Conservation (phyloP, 1,140 invertebrate species). For the Listronotus bonariensis region DNA sequence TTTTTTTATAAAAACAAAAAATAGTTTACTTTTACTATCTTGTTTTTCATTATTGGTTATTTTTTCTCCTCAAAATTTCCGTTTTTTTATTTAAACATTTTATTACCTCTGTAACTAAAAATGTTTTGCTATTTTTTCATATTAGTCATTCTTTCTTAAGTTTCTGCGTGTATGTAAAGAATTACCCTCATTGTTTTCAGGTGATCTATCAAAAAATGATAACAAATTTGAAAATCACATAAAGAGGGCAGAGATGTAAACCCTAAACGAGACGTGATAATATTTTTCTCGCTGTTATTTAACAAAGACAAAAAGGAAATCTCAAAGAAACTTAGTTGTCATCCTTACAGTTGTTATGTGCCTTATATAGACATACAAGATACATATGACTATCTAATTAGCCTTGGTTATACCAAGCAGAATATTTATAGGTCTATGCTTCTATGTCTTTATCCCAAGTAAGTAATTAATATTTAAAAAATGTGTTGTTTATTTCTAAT, state of each 20-base stretch:
- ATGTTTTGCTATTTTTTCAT: too few species aligned
- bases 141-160: too few species aligned
- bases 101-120: too few species aligned
- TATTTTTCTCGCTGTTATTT: constrained; percentile 46
- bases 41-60: too few species aligned
- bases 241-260: constrained; percentile 53
- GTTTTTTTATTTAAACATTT: too few species aligned
- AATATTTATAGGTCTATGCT: constrained; percentile 62
- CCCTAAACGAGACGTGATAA: constrained; percentile 44
- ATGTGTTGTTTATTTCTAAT: too few species aligned
- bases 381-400: constrained; percentile 58
- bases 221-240: constrained; percentile 53
- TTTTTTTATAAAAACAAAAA: too few species aligned
- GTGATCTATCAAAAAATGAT: constrained; percentile 1
- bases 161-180: too few species aligned
- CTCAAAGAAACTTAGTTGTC: constrained; percentile 55
- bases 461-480: constrained; percentile 37
- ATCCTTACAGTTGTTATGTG: constrained; percentile 61
- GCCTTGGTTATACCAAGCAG: constrained; percentile 53
- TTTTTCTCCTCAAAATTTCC: too few species aligned
- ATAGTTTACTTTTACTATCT: too few species aligned
- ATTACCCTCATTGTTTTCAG: constrained; percentile 26
- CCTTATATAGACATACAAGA: constrained; percentile 58
- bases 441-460: constrained; percentile 63
- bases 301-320: constrained; percentile 46